Percentiles rank a stretch among this genome's conserved stretches.
These are phyloP conservation scores for Bombyx mandarina DNA, from an alignment of 1,140 invertebrate genomes.

Conservation along the genomic window DNA sequence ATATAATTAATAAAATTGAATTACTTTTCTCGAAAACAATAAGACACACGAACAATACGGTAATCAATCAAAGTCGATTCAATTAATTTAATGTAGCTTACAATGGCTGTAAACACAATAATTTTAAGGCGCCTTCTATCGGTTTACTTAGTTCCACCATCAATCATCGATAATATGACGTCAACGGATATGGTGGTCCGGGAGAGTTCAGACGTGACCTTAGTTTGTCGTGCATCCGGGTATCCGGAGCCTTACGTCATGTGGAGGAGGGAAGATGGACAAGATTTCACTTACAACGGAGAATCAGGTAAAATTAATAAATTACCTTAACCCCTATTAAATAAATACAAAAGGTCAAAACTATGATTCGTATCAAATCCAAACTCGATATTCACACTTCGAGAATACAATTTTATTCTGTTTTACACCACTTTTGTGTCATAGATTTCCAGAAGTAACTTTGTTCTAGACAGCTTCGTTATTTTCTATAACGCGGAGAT, in stretches of 20 bases:
- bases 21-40: not conserved
- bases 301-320: conserved; percentile 76
- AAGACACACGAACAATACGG: not conserved
- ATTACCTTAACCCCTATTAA: no score
- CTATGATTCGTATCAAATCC: no score
- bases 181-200: conserved; percentile 91
- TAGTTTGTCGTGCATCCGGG: conserved; percentile 88
- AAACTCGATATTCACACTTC: no score
- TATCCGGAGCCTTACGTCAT: conserved; percentile 92
- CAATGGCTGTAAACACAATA: not conserved
- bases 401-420: no score
- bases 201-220: conserved; percentile 88
- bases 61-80: conserved; percentile 1
- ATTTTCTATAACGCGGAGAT: conserved; percentile 2
- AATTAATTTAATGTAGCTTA: conserved; percentile 4
- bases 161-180: conserved; percentile 87
- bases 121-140: conserved; percentile 8
- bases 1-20: no score
- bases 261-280: conserved; percentile 91
- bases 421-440: no score
- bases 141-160: conserved; percentile 80
- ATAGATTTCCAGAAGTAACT: no score
- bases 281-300: conserved; percentile 88
- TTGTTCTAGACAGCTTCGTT: not conserved
- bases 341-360: no score